Conservation (phyloP, 2,797 vertebrate species). For the Pipistrellus pygmaeus region DNA sequence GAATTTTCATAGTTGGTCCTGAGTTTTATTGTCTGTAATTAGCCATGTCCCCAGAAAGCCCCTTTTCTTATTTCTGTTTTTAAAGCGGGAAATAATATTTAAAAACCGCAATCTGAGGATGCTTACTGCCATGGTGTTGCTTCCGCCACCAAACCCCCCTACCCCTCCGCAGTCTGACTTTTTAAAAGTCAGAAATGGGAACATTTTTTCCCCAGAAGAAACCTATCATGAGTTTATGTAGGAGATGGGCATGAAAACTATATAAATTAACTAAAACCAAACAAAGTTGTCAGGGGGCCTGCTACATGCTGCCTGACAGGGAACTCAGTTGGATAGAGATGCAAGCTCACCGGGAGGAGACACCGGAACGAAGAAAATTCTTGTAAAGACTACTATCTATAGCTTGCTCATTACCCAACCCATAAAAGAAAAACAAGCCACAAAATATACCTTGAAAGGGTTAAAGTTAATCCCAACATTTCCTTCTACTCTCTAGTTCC, state of each 20-base stretch:
- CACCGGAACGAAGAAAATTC: not conserved
- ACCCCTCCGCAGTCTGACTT: not conserved
- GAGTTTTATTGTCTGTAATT: not conserved
- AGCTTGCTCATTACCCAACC: not conserved
- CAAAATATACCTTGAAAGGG: not conserved
- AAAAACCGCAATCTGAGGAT: not conserved
- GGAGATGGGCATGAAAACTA: not conserved
- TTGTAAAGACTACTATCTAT: too few species aligned
- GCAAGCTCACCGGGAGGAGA: not conserved
- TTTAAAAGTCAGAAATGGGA: not conserved
- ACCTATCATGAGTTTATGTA: not conserved
- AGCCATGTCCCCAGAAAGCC: not conserved
- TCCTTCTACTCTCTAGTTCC: not conserved
- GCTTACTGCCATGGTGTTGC: not conserved
- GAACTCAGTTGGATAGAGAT: not conserved
- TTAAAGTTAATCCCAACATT: not conserved
- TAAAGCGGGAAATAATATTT: conserved; percentile 3
- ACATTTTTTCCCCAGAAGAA: not conserved
- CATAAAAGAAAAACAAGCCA: too few species aligned
- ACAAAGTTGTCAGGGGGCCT: not conserved
- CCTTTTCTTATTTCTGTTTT: not conserved
- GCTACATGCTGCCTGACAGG: not conserved
- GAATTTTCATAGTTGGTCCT: not conserved
- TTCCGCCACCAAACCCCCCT: too few species aligned
- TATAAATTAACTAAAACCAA: not conserved